phyloP scores from a whole-genome alignment of 2,113 vertebrate species.

The Irena cyanogastra region DNA sequence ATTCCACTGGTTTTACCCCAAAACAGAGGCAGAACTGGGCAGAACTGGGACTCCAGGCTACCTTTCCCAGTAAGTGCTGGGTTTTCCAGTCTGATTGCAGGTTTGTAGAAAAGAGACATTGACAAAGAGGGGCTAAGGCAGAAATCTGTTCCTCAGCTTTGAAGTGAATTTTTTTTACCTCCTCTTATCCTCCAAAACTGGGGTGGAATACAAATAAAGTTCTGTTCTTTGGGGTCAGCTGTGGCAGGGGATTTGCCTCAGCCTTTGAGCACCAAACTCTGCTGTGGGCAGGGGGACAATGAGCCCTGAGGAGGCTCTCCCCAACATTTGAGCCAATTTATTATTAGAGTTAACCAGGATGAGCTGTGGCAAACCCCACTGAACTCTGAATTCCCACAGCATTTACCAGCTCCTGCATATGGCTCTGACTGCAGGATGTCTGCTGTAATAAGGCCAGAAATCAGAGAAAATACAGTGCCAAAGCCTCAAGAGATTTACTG shows the following conservation, averaged over 20 bases:
- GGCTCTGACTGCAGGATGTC: neutral
- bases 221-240: neutral
- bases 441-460: neutral
- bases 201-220: neutral
- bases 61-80: constrained; percentile 78
- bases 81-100: neutral
- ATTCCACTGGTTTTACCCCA: neutral
- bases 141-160: neutral
- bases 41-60: constrained; percentile 76
- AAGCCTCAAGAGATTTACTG: neutral
- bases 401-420: neutral
- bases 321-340: neutral
- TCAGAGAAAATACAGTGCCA: neutral
- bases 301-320: neutral
- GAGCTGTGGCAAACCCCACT: neutral
- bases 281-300: neutral
- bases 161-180: neutral
- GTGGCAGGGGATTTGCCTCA: neutral
- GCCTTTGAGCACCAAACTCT: neutral
- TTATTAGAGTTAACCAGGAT: neutral
- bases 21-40: constrained; percentile 65
- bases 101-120: neutral
- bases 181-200: neutral
- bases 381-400: neutral
- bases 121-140: neutral